Evolutionary conservation across 2,888 invertebrate species (phyloP), one percentile per base, ranked within the genome.

Genomic region (Leucoma salicis): DNA sequence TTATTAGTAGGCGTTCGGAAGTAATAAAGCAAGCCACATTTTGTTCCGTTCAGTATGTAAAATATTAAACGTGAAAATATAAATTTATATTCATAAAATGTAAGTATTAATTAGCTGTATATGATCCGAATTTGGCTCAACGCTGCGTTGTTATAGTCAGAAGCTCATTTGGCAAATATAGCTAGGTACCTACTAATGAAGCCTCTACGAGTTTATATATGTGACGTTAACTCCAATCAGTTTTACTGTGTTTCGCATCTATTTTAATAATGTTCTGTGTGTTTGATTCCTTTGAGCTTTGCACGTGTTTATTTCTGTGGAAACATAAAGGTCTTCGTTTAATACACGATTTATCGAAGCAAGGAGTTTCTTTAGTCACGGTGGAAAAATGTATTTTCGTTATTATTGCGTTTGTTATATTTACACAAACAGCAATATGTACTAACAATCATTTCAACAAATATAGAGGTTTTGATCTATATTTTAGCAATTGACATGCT

Each of bases 161-260:
- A 58, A 65, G 40, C 57, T 44, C 65, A 62, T 73, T 76, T 76
- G 74, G 70, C 72, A 74, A 73, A 75, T 73, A 70, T 42, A n/a
- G n/a, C n/a, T n/a, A n/a, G n/a, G n/a, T n/a, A n/a, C n/a, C n/a
- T n/a, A 67, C 66, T 73, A 75, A 74, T 70, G 72, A 74, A 60
- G 49, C 37, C 50, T 46, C 57, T 42, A 60, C 56, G 64, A 62
- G 57, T 62, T n/a, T n/a, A n/a, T n/a, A n/a, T 57, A 53, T 56
- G 42, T 45, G 39, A 41, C 38, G 45, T 47, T 47, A 38, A 49
- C 40, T 37, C 43, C 59, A 60, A 64, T 62, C 46, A 64, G 41
- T 55, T 48, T 44, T 42, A 41, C 5, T 12, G 6, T 11, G 13
- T 46, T 34, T 21, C 7, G 35, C 7, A 35, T 32, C 18, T 24